Evolutionary conservation across 37 sponge, comb jelly and placozoan genomes (phyloP), one percentile per base, ranked within the genome.

Genomic region (Axinella damicornis): DNA sequence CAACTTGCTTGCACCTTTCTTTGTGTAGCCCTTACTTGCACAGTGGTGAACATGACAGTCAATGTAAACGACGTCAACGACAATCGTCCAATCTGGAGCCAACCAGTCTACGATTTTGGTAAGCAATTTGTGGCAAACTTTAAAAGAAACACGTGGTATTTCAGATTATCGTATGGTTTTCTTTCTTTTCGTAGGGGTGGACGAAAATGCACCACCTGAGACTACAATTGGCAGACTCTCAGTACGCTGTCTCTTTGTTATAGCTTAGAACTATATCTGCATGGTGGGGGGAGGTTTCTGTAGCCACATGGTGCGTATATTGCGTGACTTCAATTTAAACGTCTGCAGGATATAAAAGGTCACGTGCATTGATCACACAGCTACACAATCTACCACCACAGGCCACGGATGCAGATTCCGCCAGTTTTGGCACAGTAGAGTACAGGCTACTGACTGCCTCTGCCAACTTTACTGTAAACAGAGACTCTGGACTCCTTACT

Each of bases 41-140:
- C 71, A 16, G 53, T 68, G 31, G 61, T 73, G 1, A 60, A 62
- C 13, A 30, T 83, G 6, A 83, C 73, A 56, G 21, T 83, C 32
- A 27, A 4, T 19, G 28, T 83, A 2, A 20, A 71, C 5, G 83
- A 83, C 33, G 73, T 52, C 30, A 83, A 83, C 28, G 83, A 83
- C 65, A 83, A 83, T 24, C 0, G 22, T 52, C 83, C 83, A 9
- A 62, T 71, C 19, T 73, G 60, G 41, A 32, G 37, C 22, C 67
- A 46, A 24, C 31, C 25, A 4, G 58, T 28, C 20, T 81, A 70
- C 24, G 56, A 68, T 21, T 68, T 81, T 34, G 60, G 82, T 81
- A 67, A 81, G 71, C 13, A 14, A 9, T 46, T 46, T 9, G 9
- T 46, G 46, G 46, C 46, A 12, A 46, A 9, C n/a, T n/a, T n/a